Evolutionary conservation across 2,888 invertebrate species (phyloP).

Genomic region (Aethes cnicana): DNA sequence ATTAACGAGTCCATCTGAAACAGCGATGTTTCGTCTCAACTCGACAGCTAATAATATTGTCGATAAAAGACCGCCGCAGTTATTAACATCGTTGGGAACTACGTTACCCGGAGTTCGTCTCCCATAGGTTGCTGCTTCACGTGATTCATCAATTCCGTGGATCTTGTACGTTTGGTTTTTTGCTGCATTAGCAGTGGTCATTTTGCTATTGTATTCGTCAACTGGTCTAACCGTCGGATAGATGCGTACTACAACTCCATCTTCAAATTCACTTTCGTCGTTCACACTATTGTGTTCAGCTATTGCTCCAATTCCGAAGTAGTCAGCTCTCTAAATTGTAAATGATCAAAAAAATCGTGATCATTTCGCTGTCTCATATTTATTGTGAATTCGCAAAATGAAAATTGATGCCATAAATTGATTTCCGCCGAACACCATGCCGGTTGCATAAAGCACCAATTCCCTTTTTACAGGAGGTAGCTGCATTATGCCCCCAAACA

Average conservation of each 20-base stretch:
- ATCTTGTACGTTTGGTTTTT: slow-evolving; percentile 10
- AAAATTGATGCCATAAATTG: slow-evolving; percentile 40
- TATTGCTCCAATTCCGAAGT: slow-evolving; percentile 34
- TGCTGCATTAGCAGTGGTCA: slow-evolving; percentile 26
- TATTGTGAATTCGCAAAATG: slow-evolving; percentile 43
- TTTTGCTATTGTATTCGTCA: slow-evolving; percentile 37
- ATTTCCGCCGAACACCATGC: slow-evolving; percentile 35
- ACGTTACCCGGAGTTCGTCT: slow-evolving; percentile 33
- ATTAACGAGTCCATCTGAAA: slow-evolving; percentile 37
- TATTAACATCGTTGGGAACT: slow-evolving; percentile 36
- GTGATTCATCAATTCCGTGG: slow-evolving; percentile 34
- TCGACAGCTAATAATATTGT: slow-evolving; percentile 30
- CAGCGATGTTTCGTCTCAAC: slow-evolving; percentile 39
- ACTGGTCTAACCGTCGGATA: slow-evolving; percentile 40
- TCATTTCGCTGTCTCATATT: slow-evolving; percentile 49
- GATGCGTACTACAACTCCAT: slow-evolving; percentile 39
- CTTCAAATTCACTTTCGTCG: slow-evolving; percentile 36
- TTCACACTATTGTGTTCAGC: too few relatives aligned
- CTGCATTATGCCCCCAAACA: slow-evolving; percentile 42
- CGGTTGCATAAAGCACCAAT: slow-evolving; percentile 39
- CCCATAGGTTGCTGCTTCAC: slow-evolving; percentile 40
- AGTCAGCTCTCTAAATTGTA: slow-evolving; percentile 39
- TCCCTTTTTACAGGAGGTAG: slow-evolving; percentile 43
- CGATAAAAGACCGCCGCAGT: slow-evolving; percentile 33
- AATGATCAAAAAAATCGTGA: slow-evolving; percentile 37